phyloP scores from a whole-genome alignment of 2,113 vertebrate species.

The Jacana jacana region DNA sequence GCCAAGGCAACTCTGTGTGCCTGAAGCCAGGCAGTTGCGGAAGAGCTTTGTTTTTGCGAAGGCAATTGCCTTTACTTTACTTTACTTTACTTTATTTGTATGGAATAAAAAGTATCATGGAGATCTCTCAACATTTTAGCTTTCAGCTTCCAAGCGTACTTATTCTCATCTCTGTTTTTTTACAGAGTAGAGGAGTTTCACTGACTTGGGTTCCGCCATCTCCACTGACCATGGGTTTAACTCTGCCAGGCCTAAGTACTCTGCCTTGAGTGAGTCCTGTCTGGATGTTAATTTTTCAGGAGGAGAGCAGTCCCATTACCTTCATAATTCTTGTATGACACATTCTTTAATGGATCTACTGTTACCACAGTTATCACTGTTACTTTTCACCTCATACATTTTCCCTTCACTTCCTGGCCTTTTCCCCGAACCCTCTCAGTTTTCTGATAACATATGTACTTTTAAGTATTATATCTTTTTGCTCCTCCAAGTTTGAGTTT shows the following conservation, averaged over 20 bases:
- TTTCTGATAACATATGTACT: background rate
- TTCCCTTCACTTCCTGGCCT: background rate
- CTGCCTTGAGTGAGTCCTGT: background rate
- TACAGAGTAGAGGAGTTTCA: background rate
- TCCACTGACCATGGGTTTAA: background rate
- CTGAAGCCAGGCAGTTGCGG: background rate
- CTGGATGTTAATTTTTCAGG: background rate
- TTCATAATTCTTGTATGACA: background rate
- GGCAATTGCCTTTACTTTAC: background rate
- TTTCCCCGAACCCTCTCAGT: background rate
- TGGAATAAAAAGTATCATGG: background rate
- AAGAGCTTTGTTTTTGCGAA: background rate
- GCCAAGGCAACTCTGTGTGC: background rate
- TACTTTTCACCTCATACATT: background rate
- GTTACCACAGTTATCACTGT: background rate
- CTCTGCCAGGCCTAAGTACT: background rate
- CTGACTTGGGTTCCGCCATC: background rate
- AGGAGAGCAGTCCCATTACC: background rate
- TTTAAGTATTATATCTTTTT: background rate
- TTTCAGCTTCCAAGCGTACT: background rate
- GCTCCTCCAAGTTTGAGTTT: background rate
- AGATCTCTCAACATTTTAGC: background rate
- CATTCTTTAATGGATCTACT: background rate
- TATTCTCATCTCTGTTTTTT: background rate
- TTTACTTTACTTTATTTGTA: too few relatives aligned